These are phyloP conservation scores for Poeciliopsis turneri DNA, from an alignment of 2,797 vertebrate genomes.

Conservation along the genomic window DNA sequence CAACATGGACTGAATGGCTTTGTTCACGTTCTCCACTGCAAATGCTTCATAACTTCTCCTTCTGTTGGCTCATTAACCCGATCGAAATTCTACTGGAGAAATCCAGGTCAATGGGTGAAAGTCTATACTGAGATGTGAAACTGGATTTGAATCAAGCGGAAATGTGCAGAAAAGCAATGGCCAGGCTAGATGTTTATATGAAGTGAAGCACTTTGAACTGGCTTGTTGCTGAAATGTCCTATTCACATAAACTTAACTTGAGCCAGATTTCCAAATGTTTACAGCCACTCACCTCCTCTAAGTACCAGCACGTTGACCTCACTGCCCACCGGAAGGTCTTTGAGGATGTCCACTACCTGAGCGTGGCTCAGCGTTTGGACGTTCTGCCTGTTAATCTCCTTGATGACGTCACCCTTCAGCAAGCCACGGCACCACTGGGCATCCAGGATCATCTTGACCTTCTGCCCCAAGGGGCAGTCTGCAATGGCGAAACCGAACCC, in stretches of 20 bases:
- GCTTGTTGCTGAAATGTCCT: no score
- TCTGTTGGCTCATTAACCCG: no score
- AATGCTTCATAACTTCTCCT: no score
- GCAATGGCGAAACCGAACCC: slow-evolving; percentile 98
- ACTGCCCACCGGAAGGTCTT: slow-evolving; percentile 92
- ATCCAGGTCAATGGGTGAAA: no score
- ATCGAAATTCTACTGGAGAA: no score
- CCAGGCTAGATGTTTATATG: no score
- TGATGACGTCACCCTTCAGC: slow-evolving; percentile 95
- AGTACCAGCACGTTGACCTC: slow-evolving; percentile 93
- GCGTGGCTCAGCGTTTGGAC: slow-evolving; percentile 93
- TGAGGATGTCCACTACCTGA: slow-evolving; percentile 97
- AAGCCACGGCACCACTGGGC: slow-evolving; percentile 97
- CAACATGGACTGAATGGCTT: no score
- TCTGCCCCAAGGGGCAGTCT: slow-evolving; percentile 93
- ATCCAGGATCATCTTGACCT: slow-evolving; percentile 99
- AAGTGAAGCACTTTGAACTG: no score
- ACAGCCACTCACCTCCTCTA: slow-evolving; percentile 87
- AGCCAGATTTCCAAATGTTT: slow-evolving; percentile 6
- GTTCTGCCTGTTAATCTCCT: slow-evolving; percentile 95
- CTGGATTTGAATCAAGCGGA: no score
- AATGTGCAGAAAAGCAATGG: no score
- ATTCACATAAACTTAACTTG: not conserved
- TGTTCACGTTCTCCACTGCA: no score
- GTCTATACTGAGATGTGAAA: no score